phyloP scores from a whole-genome alignment of 2,113 vertebrate species.

The Gallinago media region DNA sequence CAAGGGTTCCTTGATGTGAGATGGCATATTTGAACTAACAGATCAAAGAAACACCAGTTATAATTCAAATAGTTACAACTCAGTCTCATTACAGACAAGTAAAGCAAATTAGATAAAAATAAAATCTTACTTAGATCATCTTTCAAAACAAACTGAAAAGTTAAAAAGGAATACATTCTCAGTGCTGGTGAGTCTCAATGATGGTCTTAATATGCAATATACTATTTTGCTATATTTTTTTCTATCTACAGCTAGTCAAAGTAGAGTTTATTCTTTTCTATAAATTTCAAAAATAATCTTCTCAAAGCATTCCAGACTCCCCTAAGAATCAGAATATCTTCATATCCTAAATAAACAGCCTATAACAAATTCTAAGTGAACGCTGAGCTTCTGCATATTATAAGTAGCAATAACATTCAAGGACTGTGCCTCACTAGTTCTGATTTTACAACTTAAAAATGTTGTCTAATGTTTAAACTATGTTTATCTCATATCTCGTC shows the following conservation, averaged over 20 bases:
- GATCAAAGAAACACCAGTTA: conserved; percentile 34
- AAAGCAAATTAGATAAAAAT: not conserved
- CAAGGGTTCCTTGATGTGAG: not conserved
- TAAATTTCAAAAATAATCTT: not conserved
- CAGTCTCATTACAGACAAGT: conserved; percentile 11
- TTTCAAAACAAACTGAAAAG: conserved; percentile 13
- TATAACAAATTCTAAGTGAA: not conserved
- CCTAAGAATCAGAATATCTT: not conserved
- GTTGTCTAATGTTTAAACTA: no score
- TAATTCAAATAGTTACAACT: conserved; percentile 20
- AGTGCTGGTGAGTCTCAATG: not conserved
- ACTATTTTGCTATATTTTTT: not conserved
- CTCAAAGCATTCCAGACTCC: not conserved
- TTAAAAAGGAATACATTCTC: not conserved
- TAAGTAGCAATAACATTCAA: not conserved
- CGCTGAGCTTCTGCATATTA: not conserved
- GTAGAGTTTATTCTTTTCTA: not conserved
- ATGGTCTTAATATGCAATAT: not conserved
- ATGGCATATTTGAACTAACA: conserved; percentile 25
- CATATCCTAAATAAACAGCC: not conserved
- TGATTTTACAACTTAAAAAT: not conserved
- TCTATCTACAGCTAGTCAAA: not conserved
- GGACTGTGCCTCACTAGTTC: not conserved
- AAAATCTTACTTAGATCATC: not conserved
- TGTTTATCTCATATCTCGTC: not conserved